Percentiles rank a stretch among this genome's conserved stretches.
Conservation (phyloP, 2,797 vertebrate genomes). For the Gallirallus australis region DNA sequence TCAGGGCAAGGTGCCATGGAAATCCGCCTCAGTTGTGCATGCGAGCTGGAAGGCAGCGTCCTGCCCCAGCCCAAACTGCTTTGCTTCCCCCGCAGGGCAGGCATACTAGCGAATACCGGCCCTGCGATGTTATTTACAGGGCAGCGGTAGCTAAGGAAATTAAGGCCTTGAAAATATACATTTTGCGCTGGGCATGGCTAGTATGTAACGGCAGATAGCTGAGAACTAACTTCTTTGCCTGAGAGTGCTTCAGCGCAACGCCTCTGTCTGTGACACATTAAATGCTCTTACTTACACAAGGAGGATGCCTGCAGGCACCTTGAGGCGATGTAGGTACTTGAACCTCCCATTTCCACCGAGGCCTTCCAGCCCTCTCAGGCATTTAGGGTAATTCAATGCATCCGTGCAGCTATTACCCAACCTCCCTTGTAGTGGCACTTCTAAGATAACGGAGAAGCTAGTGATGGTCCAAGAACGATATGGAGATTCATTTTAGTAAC, state of each 20-base stretch:
- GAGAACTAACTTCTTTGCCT: background rate
- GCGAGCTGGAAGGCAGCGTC: background rate
- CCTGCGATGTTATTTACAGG: background rate
- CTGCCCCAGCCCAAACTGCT: background rate
- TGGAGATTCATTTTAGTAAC: background rate
- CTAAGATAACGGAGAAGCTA: background rate
- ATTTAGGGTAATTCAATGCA: background rate
- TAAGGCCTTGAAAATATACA: background rate
- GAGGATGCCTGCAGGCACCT: background rate
- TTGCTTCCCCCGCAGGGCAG: background rate
- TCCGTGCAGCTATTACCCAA: background rate
- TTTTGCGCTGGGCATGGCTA: background rate
- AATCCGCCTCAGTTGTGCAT: background rate
- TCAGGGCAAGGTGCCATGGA: constrained; percentile 53
- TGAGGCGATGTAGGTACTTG: background rate
- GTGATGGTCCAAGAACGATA: background rate
- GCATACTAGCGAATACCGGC: background rate
- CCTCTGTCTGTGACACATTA: background rate
- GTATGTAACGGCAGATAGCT: background rate
- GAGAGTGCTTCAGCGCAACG: background rate
- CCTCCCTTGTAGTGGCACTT: background rate
- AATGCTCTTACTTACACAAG: accelerated
- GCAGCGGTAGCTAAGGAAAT: background rate
- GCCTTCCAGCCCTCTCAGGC: background rate
- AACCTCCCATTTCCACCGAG: background rate